A percentile compares a stretch with the other conserved stretches of the same genome.
Conservation (phyloP, 2,797 vertebrate genomes). For the Dromococcyx pavoninus region DNA sequence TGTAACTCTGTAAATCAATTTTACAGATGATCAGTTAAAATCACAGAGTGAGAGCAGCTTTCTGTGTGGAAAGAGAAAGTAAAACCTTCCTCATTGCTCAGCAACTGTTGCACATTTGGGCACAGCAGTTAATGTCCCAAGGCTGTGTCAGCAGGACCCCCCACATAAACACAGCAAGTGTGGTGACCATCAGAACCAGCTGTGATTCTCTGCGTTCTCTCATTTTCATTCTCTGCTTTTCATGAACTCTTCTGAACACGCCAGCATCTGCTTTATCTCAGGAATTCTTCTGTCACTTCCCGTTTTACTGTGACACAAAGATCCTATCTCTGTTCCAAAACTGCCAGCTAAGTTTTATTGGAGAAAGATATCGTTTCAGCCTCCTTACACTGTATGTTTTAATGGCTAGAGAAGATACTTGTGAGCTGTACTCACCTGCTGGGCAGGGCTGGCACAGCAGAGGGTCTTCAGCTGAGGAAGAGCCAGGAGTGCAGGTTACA, state of each 20-base stretch:
- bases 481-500: conserved; percentile 71
- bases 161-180: not conserved
- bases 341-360: not conserved
- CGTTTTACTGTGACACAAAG: not conserved
- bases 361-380: not conserved
- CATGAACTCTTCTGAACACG: not conserved
- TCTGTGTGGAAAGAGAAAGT: not conserved
- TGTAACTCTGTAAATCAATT: not conserved
- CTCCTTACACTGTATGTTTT: not conserved
- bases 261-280: not conserved
- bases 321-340: not conserved
- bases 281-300: not conserved
- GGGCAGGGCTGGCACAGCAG: conserved; percentile 78
- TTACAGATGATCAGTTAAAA: not conserved
- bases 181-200: not conserved
- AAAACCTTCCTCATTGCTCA: not conserved
- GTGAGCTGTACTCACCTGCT: conserved; percentile 71
- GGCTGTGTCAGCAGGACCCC: not conserved
- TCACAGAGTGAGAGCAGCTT: not conserved
- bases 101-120: not conserved
- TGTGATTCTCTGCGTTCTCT: not conserved
- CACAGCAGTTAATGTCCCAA: not conserved
- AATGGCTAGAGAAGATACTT: not conserved
- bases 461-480: conserved; percentile 73
- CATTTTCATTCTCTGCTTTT: not conserved